These are phyloP conservation scores for Drosophila neotestacea DNA, from an alignment of 2,888 invertebrate genomes.

Conservation along the genomic window DNA sequence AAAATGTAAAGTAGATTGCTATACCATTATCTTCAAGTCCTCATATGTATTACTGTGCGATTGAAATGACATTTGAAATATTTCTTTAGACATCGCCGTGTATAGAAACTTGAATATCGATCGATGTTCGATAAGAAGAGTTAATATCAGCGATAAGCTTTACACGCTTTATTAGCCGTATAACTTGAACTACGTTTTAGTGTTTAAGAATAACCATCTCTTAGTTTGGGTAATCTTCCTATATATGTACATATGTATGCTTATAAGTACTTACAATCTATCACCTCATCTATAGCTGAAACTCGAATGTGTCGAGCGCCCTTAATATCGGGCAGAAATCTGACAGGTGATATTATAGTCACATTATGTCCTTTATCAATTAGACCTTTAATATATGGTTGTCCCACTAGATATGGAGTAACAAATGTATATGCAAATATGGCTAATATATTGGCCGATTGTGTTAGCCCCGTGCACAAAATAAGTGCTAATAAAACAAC, in stretches of 20 bases:
- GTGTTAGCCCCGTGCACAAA: background rate
- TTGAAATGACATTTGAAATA: too few relatives aligned
- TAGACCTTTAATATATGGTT: constrained; percentile 14
- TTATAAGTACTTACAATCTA: constrained; percentile 8
- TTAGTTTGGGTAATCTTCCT: background rate
- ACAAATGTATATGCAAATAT: constrained; percentile 10
- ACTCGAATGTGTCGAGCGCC: constrained; percentile 21
- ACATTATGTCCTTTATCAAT: constrained; percentile 14
- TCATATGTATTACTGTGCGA: too few relatives aligned
- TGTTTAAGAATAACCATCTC: background rate
- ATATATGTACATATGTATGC: background rate
- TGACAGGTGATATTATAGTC: constrained; percentile 12
- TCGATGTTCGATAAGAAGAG: background rate
- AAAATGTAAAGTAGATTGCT: too few relatives aligned
- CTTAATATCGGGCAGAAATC: background rate
- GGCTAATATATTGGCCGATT: constrained; percentile 18
- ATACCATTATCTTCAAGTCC: too few relatives aligned
- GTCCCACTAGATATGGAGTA: constrained; percentile 7
- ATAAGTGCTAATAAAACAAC: constrained; percentile 1
- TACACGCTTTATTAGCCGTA: background rate
- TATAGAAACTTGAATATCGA: background rate
- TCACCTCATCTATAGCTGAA: background rate
- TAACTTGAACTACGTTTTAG: background rate
- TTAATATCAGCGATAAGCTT: background rate
- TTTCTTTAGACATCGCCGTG: too few relatives aligned